Base-by-base conservation (phyloP, 2,113 vertebrate genomes). In the Oncorhynchus masou region DNA sequence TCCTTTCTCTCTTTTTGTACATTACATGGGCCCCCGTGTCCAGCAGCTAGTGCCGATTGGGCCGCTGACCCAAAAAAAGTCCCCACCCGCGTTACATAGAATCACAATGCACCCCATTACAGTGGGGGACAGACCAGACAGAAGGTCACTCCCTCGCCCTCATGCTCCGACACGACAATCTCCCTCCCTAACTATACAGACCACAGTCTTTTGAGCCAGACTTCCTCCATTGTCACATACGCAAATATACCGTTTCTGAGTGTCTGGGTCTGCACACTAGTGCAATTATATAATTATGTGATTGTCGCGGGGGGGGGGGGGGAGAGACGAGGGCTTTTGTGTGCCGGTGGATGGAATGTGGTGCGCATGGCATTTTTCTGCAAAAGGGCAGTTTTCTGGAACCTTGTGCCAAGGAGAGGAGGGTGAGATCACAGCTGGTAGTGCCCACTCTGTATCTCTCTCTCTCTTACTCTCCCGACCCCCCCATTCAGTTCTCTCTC, bases 381-480 rank as follows among this genome's bases (percentile, higher is more conserved):
- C 86, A 6, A 93, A 94, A 93, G 93, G 92, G 90, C 93, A 94
- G 86, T 85, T 90, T 90, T 93, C 85, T 89, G 75, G 82, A 89
- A 77, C 87, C 77, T 71, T 1, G 66, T 90, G 90, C 91, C 90
- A 90, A 64, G 24, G 75, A 86, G 83, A 76, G 79, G 86, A 79
- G 88, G 82, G 85, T 89, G 90, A 93, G 89, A 91, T 92, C 89
- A 93, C 77, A 66, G 84, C 86, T 92, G 88, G 83, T 82, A 84
- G 79, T 91, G 92, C 92, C 92, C 92, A 93, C 92, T 90, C 84
- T 48, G 74, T 54, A 15, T 54, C 51, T 54, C 51, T 54, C 15
- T 54, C 51, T 19, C 51, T 19, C 51, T 54, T 19, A 15, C 51
- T 54, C 51, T 16, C 51, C 51, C 51, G 34, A 34, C 16, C 51